Percentiles rank a stretch among this genome's conserved stretches.
Conservation (phyloP, 1,140 invertebrate genomes). For the Drosophila auraria region DNA sequence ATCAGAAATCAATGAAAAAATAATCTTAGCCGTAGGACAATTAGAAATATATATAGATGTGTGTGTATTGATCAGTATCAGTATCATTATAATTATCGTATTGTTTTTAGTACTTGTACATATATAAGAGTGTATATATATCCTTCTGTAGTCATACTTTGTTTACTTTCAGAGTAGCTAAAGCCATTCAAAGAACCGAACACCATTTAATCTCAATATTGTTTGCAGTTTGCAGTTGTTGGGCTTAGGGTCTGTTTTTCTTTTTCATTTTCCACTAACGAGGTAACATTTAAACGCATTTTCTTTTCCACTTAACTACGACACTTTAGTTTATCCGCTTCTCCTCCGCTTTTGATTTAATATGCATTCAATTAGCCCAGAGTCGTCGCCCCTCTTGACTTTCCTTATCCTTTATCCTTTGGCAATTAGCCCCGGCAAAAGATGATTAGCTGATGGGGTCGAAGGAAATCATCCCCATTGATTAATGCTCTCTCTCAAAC, state of each 20-base stretch:
- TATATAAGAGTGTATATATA: not conserved
- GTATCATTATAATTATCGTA: constrained; percentile 23
- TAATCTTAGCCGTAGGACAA: constrained; percentile 22
- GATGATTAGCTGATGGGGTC: constrained; percentile 37
- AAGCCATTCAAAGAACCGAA: constrained; percentile 60
- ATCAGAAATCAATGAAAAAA: not conserved
- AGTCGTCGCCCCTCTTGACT: not conserved
- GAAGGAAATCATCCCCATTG: constrained; percentile 17
- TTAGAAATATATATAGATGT: constrained; percentile 16
- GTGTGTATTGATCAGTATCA: constrained; percentile 3
- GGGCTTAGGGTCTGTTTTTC: constrained; percentile 7
- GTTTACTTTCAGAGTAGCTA: constrained; percentile 55
- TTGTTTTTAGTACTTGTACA: constrained; percentile 22
- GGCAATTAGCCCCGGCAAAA: constrained; percentile 35
- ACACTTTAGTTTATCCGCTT: constrained; percentile 39
- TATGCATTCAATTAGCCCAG: constrained; percentile 43
- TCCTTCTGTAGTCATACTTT: constrained; percentile 18
- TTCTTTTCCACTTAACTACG: constrained; percentile 65
- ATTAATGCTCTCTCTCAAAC: constrained; percentile 30
- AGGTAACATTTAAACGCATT: constrained; percentile 84
- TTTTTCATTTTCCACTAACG: constrained; percentile 67
- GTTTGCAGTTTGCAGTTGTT: constrained; percentile 18
- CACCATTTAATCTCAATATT: constrained; percentile 51
- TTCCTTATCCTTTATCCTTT: constrained; percentile 20
- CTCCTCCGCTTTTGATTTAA: constrained; percentile 47